phyloP scores from a whole-genome alignment of 2,888 invertebrate species.

The Diarsia dahlii region DNA sequence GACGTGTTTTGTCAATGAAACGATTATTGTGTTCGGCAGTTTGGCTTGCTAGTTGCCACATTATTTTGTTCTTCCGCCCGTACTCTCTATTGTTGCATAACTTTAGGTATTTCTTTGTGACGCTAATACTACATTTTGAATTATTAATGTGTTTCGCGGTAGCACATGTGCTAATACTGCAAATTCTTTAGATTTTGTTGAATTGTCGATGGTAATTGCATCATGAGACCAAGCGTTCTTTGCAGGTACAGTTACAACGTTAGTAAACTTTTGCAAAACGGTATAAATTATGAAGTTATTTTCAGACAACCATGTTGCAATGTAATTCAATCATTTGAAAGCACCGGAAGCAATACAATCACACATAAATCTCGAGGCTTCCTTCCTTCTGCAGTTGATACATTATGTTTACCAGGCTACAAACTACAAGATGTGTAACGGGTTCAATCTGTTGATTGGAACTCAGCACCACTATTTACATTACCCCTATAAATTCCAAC shows the following conservation, averaged over 20 bases:
- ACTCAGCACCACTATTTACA: conserved; percentile 79
- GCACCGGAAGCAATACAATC: conserved; percentile 65
- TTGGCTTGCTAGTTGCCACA: neutral
- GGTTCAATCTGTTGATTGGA: conserved; percentile 82
- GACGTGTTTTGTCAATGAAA: conserved; percentile 10
- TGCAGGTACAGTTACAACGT: neutral
- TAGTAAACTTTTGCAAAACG: conserved; percentile 23
- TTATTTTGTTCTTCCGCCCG: conserved; percentile 27
- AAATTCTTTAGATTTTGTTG: conserved; percentile 26
- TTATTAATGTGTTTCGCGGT: conserved; percentile 25
- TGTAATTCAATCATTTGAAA: conserved; percentile 62
- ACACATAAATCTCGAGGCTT: conserved; percentile 64
- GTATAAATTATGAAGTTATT: conserved; percentile 36
- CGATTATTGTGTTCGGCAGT: neutral
- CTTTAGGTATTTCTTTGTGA: conserved; percentile 45
- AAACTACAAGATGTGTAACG: conserved; percentile 65
- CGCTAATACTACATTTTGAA: conserved; percentile 39
- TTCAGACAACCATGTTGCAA: conserved; percentile 39
- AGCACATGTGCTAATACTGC: conserved; percentile 20
- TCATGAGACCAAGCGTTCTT: neutral
- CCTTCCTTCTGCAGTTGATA: conserved; percentile 51
- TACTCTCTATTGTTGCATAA: conserved; percentile 38
- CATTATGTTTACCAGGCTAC: conserved; percentile 73
- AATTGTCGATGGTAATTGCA: conserved; percentile 1
- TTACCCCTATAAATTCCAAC: conserved; percentile 81